A percentile compares a stretch with the other conserved stretches of the same genome.
phyloP scores from a whole-genome alignment of 2,797 vertebrate genomes.

The Myotis pilosus region DNA sequence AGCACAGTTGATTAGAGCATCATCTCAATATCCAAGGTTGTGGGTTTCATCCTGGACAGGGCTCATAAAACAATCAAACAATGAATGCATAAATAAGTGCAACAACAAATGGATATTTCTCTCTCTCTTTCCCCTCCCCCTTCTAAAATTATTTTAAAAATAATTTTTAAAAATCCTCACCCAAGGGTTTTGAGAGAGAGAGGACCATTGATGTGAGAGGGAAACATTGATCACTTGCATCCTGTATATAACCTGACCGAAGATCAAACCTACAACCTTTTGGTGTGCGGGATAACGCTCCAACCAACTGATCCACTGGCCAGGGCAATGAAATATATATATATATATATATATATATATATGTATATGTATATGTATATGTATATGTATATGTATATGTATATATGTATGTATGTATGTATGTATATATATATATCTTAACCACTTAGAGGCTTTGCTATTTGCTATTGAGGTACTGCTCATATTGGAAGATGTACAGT shows the following conservation, averaged over 20 bases:
- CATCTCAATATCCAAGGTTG: neutral
- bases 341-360: too few relatives aligned
- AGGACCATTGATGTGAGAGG: neutral
- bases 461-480: neutral
- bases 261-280: neutral
- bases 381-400: too few relatives aligned
- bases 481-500: neutral
- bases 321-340: neutral
- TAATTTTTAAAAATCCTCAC: neutral
- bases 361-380: too few relatives aligned
- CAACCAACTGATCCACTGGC: neutral
- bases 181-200: neutral
- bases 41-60: neutral
- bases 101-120: neutral
- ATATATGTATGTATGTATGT: too few relatives aligned
- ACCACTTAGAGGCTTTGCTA: constrained; percentile 1
- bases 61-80: neutral
- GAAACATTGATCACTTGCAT: neutral
- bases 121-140: too few relatives aligned
- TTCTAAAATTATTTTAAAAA: neutral
- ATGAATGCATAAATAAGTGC: neutral
- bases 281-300: neutral
- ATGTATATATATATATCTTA: neutral
- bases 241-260: neutral
- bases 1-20: neutral